A percentile compares a stretch with the other conserved stretches of the same genome.
phyloP scores from a whole-genome alignment of 2,113 vertebrate genomes.

The Axis porcinus region DNA sequence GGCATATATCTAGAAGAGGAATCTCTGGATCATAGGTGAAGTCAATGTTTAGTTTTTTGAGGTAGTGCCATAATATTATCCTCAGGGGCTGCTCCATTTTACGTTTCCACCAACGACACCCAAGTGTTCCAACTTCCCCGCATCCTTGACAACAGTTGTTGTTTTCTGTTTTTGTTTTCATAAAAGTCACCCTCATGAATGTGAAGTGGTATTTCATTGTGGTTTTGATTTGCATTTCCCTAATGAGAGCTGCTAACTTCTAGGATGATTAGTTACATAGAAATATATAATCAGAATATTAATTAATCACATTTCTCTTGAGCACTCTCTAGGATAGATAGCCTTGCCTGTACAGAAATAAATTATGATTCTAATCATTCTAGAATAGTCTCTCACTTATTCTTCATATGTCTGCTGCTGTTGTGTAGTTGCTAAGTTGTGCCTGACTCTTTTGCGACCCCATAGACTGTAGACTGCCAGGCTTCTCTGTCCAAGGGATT shows the following conservation, averaged over 20 bases:
- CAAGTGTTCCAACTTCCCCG: background rate
- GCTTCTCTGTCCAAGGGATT: background rate
- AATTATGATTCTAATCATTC: background rate
- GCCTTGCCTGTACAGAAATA: background rate
- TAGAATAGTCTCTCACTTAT: background rate
- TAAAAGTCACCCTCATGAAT: background rate
- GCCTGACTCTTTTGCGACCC: background rate
- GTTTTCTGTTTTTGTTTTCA: background rate
- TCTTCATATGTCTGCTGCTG: background rate
- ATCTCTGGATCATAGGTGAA: background rate
- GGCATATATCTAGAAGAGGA: background rate
- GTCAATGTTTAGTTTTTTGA: background rate
- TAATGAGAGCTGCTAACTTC: background rate
- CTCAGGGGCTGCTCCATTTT: background rate
- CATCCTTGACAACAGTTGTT: background rate
- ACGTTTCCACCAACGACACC: background rate
- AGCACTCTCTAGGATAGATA: background rate
- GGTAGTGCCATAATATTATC: background rate
- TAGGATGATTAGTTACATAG: background rate
- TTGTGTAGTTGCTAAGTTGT: background rate
- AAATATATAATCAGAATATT: background rate
- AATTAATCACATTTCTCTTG: background rate
- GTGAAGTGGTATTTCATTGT: background rate
- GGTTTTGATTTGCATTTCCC: background rate
- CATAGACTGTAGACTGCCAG: background rate